Conservation (phyloP, 2,113 vertebrate genomes). For the Forbesichthys papilliferus region DNA sequence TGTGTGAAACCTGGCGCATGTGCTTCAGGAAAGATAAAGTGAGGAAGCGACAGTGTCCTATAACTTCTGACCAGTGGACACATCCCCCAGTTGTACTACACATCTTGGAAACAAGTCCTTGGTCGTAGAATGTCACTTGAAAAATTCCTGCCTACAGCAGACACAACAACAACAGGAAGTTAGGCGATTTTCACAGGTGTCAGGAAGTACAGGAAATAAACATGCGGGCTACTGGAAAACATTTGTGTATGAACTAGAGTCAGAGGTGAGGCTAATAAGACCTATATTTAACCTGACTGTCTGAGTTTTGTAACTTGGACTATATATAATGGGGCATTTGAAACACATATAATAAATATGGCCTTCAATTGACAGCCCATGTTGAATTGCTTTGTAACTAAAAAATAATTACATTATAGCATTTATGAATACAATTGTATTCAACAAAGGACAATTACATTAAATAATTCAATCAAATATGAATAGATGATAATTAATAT, state of each 20-base stretch:
- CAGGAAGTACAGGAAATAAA: constrained; percentile 91
- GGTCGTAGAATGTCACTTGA: constrained; percentile 73
- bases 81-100: constrained; percentile 19
- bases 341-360: not conserved
- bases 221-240: constrained; percentile 78
- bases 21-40: constrained; percentile 39
- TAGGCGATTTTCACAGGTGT: constrained; percentile 91
- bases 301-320: constrained; percentile 33
- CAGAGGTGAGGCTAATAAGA: constrained; percentile 71
- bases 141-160: constrained; percentile 79
- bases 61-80: constrained; percentile 12
- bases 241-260: constrained; percentile 56
- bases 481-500: too few species aligned
- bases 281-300: constrained; percentile 61
- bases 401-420: too few species aligned
- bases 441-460: too few species aligned
- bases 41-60: constrained; percentile 41
- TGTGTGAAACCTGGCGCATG: not conserved
- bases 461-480: too few species aligned
- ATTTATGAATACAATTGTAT: too few species aligned
- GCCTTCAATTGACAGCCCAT: too few species aligned
- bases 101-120: constrained; percentile 65
- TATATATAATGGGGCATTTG: not conserved
- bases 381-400: too few species aligned
- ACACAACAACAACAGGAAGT: constrained; percentile 99